phyloP scores from a whole-genome alignment of 2,888 invertebrate genomes.

The Hanleya hanleyi region DNA sequence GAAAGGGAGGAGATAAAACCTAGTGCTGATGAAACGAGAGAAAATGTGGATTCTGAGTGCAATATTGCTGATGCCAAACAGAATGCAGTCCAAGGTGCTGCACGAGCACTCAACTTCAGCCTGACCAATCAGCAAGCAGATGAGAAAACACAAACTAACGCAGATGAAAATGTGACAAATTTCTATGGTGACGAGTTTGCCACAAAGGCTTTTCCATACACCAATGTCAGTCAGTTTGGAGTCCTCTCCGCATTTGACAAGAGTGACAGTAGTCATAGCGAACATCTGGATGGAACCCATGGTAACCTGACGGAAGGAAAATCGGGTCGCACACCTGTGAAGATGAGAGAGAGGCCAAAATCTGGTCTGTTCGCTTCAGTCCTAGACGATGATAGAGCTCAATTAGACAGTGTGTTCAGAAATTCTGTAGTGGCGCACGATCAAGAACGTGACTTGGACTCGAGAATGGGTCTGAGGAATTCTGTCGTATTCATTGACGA shows the following conservation, averaged over 20 bases:
- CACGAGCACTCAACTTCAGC: conserved; percentile 7
- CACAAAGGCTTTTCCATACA: conserved; percentile 77
- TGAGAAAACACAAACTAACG: conserved; percentile 62
- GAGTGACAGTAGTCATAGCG: conserved; percentile 80
- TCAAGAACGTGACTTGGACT: conserved; percentile 26
- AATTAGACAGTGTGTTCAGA: conserved; percentile 56
- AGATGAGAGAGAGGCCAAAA: not conserved
- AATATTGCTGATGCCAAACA: conserved; percentile 22
- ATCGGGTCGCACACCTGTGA: conserved; percentile 27
- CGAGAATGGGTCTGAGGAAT: conserved; percentile 49
- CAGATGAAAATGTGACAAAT: conserved; percentile 56
- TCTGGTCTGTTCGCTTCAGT: not conserved
- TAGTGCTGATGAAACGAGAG: not conserved
- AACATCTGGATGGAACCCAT: conserved; percentile 49
- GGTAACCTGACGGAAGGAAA: conserved; percentile 49
- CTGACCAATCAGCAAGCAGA: conserved; percentile 60
- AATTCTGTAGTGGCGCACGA: conserved; percentile 43
- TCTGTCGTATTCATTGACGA: conserved; percentile 61
- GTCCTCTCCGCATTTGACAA: conserved; percentile 91
- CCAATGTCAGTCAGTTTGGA: conserved; percentile 95
- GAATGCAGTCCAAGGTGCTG: not conserved
- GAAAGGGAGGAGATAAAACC: not conserved
- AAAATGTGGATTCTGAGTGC: not conserved
- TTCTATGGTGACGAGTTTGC: conserved; percentile 67
- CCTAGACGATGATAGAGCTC: conserved; percentile 57